Evolutionary conservation across 2,888 invertebrate species (phyloP).

Genomic region (Urechis unicinctus): DNA sequence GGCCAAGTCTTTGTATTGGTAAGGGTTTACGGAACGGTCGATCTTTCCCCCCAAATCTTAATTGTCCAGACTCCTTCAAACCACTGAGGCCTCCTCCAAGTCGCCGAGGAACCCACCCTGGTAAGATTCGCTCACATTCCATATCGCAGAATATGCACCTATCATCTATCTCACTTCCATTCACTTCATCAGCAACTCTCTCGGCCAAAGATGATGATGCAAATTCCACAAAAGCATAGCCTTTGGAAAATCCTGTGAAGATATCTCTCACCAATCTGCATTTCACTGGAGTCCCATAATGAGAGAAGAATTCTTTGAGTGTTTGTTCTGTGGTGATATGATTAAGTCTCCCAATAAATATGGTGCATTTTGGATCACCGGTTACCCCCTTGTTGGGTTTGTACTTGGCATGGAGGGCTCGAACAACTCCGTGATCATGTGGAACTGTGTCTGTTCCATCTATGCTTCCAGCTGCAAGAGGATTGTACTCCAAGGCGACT

Average conservation of each 20-base stretch:
- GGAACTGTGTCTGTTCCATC: conserved; percentile 78
- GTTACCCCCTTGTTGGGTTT: conserved; percentile 53
- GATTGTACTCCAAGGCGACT: conserved; percentile 59
- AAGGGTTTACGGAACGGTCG: conserved; percentile 64
- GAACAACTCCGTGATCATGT: conserved; percentile 70
- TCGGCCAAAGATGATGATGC: conserved; percentile 59
- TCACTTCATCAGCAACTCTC: conserved; percentile 51
- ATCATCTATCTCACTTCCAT: conserved; percentile 58
- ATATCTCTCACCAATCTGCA: conserved; percentile 66
- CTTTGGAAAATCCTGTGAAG: conserved; percentile 74
- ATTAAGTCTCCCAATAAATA: conserved; percentile 71
- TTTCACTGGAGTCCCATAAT: conserved; percentile 60
- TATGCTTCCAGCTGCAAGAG: conserved; percentile 76
- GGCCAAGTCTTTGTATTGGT: too few relatives aligned
- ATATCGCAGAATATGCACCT: conserved; percentile 68
- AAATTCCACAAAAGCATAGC: conserved; percentile 83
- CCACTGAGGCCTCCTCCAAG: conserved; percentile 85
- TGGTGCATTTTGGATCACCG: conserved; percentile 65
- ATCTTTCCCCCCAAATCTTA: conserved; percentile 76
- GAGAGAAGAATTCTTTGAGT: conserved; percentile 52
- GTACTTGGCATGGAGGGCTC: conserved; percentile 61
- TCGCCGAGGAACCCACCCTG: conserved; percentile 77
- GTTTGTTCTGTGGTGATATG: conserved; percentile 62
- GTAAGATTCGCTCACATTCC: conserved; percentile 64
- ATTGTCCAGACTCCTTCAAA: conserved; percentile 76